phyloP scores from a whole-genome alignment of 2,113 vertebrate genomes.

The Eulemur rufifrons region DNA sequence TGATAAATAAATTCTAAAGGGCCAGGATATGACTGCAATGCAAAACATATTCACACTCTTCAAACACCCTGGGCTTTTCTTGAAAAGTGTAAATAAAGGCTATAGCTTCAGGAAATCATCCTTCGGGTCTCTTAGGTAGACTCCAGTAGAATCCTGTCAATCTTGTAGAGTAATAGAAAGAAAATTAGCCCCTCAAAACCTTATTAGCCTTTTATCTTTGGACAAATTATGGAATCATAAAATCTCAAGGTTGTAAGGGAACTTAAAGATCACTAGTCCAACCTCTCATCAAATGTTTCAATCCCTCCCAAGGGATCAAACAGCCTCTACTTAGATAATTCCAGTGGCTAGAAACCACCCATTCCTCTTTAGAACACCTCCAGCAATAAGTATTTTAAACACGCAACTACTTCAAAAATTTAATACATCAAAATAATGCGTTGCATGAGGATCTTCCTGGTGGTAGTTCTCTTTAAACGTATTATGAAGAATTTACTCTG shows the following conservation, averaged over 20 bases:
- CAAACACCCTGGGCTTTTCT: neutral
- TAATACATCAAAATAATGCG: neutral
- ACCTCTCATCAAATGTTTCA: neutral
- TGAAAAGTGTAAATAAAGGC: neutral
- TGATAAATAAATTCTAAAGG: neutral
- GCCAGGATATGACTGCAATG: neutral
- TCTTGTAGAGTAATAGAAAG: neutral
- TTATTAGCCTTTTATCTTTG: neutral
- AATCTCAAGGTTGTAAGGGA: neutral
- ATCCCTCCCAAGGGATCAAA: neutral
- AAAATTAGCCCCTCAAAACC: neutral
- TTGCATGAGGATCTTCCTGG: neutral
- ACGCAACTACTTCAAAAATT: neutral
- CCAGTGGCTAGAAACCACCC: neutral
- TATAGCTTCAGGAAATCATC: neutral
- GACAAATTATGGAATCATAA: slow-evolving; percentile 11
- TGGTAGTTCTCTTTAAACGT: neutral
- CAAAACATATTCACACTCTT: neutral
- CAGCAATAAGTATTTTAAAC: neutral
- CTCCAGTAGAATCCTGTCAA: neutral
- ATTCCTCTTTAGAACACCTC: neutral
- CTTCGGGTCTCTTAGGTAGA: neutral
- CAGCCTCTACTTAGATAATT: neutral
- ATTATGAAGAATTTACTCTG: neutral
- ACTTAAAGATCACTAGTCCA: slow-evolving; percentile 4